A percentile compares a stretch with the other conserved stretches of the same genome.
phyloP scores from a whole-genome alignment of 2,888 invertebrate species.

The Conistra vaccinii region DNA sequence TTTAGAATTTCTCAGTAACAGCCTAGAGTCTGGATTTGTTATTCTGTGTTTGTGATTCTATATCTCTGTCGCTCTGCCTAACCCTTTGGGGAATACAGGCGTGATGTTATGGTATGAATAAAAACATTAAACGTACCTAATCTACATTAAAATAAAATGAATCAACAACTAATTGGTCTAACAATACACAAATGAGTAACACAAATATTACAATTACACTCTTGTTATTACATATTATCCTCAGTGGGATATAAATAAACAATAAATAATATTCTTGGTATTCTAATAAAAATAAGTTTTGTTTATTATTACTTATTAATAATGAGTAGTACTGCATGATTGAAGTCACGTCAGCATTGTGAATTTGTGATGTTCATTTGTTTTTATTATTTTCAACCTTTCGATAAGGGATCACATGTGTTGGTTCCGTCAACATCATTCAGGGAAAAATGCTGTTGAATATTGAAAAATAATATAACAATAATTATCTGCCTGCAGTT shows the following conservation, averaged over 20 bases:
- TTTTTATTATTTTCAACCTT: not conserved
- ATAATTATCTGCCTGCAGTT: not conserved
- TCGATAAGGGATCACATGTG: not conserved
- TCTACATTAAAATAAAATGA: not conserved
- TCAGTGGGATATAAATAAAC: slow-evolving; percentile 35
- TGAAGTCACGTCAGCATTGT: slow-evolving; percentile 39
- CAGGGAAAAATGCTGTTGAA: not conserved
- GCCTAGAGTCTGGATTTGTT: too few species aligned
- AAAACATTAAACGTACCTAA: not conserved
- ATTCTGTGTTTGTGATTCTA: too few species aligned
- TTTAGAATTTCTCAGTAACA: too few species aligned
- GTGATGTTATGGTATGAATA: not conserved
- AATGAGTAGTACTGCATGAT: slow-evolving; percentile 13
- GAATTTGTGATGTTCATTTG: slow-evolving; percentile 1
- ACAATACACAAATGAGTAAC: slow-evolving; percentile 19
- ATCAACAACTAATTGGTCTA: not conserved
- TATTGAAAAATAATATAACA: not conserved
- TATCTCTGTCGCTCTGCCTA: too few species aligned
- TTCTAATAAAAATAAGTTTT: not conserved
- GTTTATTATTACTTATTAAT: not conserved
- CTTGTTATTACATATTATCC: not conserved
- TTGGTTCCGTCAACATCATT: not conserved
- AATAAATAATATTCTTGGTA: slow-evolving; percentile 13
- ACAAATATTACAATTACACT: not conserved
- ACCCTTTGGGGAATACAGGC: not conserved